Evolutionary conservation across 2,797 vertebrate genomes (phyloP).

Genomic region (Lepus oiostolus): DNA sequence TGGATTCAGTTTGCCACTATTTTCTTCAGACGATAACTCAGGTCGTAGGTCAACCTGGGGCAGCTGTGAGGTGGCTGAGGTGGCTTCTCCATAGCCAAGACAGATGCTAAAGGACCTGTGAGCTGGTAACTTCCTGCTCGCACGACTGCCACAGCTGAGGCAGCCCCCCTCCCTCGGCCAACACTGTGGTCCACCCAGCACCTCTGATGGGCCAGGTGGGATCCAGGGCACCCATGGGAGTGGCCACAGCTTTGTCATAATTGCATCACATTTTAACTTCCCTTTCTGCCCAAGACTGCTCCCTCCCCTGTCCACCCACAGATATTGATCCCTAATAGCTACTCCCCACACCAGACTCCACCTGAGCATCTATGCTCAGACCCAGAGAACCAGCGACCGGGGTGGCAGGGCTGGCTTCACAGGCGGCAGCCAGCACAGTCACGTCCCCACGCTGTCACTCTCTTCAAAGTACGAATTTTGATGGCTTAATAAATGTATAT

Average conservation of each 20-base stretch:
- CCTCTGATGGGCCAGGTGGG: not conserved
- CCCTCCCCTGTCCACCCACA: not conserved
- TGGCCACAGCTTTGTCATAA: not conserved
- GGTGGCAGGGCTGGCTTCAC: not conserved
- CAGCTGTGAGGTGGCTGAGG: not conserved
- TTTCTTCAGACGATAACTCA: not conserved
- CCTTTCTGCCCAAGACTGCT: not conserved
- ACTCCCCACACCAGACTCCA: not conserved
- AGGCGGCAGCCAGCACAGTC: no score
- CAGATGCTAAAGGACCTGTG: not conserved
- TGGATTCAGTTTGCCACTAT: not conserved
- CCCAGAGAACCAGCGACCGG: not conserved
- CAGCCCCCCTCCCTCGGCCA: no score
- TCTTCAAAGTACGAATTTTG: not conserved
- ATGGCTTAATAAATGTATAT: not conserved
- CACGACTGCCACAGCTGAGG: not conserved
- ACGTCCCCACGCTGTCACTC: no score
- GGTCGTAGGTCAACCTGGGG: not conserved
- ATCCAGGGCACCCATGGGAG: not conserved
- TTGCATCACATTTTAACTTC: not conserved
- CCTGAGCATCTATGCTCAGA: not conserved
- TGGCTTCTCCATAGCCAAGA: not conserved
- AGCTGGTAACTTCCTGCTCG: not conserved
- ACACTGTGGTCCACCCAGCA: not conserved
- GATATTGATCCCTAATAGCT: no score